A percentile compares a stretch with the other conserved stretches of the same genome.
Conservation (phyloP, 1,140 invertebrate genomes). For the Dendrolimus kikuchii region DNA sequence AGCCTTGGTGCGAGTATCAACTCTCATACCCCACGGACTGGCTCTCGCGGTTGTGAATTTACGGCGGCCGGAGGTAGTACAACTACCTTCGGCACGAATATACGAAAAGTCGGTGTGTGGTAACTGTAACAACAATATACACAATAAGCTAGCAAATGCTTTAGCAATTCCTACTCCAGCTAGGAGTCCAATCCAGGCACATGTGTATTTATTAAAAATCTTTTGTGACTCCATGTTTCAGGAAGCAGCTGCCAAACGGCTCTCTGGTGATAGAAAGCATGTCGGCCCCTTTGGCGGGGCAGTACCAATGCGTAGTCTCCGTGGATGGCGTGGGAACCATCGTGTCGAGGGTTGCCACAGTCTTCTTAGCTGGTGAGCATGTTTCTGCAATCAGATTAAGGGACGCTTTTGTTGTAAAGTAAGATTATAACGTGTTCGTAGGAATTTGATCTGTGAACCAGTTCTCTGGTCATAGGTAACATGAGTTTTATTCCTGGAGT, state of each 20-base stretch:
- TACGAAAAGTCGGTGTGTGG: not conserved
- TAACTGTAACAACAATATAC: not conserved
- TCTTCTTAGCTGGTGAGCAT: slow-evolving; percentile 46
- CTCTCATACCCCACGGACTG: no score
- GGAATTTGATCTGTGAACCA: no score
- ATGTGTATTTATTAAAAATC: not conserved
- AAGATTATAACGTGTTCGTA: no score
- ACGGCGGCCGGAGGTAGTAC: no score
- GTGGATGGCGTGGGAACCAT: slow-evolving; percentile 48
- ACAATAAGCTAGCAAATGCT: not conserved
- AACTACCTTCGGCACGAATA: no score
- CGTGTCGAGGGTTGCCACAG: slow-evolving; percentile 41
- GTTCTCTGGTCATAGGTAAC: no score
- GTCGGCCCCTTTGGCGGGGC: slow-evolving; percentile 44
- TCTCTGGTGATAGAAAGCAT: slow-evolving; percentile 51
- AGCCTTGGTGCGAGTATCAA: no score
- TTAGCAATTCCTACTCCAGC: not conserved
- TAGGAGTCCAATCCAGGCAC: not conserved
- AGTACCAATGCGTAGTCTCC: slow-evolving; percentile 57
- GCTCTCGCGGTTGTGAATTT: no score
- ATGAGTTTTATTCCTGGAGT: no score
- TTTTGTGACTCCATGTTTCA: slow-evolving; percentile 11
- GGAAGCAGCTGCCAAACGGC: slow-evolving; percentile 49
- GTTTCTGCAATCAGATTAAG: not conserved
- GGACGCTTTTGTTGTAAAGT: no score